Conservation (phyloP, 1,140 invertebrate genomes). For the Chrysomallon squamiferum region DNA sequence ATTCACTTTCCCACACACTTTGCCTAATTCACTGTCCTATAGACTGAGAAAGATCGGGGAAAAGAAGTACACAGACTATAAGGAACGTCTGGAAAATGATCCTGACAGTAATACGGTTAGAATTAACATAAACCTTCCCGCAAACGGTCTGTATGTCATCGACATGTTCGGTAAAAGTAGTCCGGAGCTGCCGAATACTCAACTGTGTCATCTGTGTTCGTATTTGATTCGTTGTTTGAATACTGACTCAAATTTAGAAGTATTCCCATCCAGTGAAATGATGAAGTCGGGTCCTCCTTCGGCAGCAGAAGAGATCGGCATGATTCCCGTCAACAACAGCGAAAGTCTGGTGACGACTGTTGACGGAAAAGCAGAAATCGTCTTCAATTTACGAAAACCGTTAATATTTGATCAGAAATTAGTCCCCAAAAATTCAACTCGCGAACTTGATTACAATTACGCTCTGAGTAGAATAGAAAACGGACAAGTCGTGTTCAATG, state of each 20-base stretch:
- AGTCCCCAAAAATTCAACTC: background rate
- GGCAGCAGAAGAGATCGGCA: conserved; percentile 9
- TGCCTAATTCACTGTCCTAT: conserved; percentile 4
- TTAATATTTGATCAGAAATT: conserved; percentile 5
- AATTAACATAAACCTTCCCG: conserved; percentile 14
- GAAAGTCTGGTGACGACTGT: conserved; percentile 7
- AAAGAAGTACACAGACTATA: conserved; percentile 5
- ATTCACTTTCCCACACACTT: conserved; percentile 1
- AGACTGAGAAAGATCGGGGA: conserved; percentile 3
- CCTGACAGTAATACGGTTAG: background rate
- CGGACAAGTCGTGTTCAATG: conserved; percentile 3
- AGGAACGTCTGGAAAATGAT: conserved; percentile 3
- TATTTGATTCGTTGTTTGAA: conserved; percentile 13
- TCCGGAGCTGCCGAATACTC: background rate
- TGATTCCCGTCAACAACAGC: conserved; percentile 15
- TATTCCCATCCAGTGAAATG: conserved; percentile 14
- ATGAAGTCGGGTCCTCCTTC: conserved; percentile 24
- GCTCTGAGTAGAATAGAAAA: conserved; percentile 4
- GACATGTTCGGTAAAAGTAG: conserved; percentile 14
- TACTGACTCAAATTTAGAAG: background rate
- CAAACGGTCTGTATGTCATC: conserved; percentile 14
- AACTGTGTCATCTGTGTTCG: conserved; percentile 8
- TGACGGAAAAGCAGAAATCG: conserved; percentile 18
- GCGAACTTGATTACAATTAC: background rate
- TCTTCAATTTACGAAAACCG: conserved; percentile 12